Conservation (phyloP, 1,140 invertebrate genomes). For the Medauroidea extradentata region DNA sequence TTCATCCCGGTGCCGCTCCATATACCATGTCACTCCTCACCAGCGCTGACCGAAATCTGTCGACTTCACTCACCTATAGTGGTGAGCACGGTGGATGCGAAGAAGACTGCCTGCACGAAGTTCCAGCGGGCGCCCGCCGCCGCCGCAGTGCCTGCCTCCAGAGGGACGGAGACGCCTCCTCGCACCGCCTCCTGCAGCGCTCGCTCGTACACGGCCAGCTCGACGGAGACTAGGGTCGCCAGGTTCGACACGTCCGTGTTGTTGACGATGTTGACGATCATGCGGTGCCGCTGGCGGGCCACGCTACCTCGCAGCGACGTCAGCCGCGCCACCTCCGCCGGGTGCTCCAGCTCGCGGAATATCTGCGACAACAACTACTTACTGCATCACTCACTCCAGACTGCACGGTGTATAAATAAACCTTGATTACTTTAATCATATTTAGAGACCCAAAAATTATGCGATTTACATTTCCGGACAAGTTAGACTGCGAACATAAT, state of each 20-base stretch:
- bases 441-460: no score
- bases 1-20: no score
- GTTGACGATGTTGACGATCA: constrained; percentile 52
- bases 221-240: constrained; percentile 51
- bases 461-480: no score
- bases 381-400: no score
- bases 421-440: no score
- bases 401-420: no score
- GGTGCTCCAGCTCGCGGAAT: constrained; percentile 66
- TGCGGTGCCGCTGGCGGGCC: constrained; percentile 43
- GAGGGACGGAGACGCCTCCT: constrained; percentile 22
- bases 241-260: constrained; percentile 53
- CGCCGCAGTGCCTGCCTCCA: constrained; percentile 33
- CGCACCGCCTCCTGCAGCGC: constrained; percentile 29
- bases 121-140: constrained; percentile 59
- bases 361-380: constrained; percentile 59
- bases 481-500: no score
- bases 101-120: constrained; percentile 73
- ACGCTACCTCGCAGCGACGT: constrained; percentile 49
- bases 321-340: constrained; percentile 60
- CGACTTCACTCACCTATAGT: constrained; percentile 78
- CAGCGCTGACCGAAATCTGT: no score
- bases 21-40: no score
- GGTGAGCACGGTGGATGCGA: constrained; percentile 77
- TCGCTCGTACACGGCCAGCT: constrained; percentile 53